Conservation (phyloP, 1,140 invertebrate species). For the Meteorus sp. region DNA sequence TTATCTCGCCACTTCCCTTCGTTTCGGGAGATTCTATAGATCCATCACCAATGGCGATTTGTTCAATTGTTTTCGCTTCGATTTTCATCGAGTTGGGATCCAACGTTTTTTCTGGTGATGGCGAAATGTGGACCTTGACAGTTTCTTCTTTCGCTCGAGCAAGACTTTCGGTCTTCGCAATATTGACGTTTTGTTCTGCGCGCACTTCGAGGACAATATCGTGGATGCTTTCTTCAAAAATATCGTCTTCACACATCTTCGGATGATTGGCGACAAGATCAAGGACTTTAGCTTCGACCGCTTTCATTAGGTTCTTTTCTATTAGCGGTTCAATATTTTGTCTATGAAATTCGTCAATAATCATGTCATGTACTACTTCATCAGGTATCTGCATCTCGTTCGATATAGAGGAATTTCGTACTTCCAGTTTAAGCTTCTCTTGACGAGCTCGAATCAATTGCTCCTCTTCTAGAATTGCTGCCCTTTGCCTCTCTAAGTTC, state of each 20-base stretch:
- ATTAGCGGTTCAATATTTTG: conserved; percentile 7
- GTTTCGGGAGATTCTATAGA: conserved; percentile 31
- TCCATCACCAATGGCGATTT: conserved; percentile 34
- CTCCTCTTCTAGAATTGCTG: conserved; percentile 30
- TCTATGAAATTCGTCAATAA: conserved; percentile 5
- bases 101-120: not conserved
- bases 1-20: conserved; percentile 25
- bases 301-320: conserved; percentile 1
- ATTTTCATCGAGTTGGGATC: conserved; percentile 22
- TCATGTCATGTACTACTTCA: conserved; percentile 18
- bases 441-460: conserved; percentile 30
- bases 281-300: conserved; percentile 9
- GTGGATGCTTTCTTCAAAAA: conserved; percentile 14
- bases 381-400: not conserved
- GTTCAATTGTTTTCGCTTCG: conserved; percentile 34
- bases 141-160: conserved; percentile 13
- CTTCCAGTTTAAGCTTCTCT: conserved; percentile 21
- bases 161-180: conserved; percentile 27
- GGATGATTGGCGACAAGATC: conserved; percentile 11
- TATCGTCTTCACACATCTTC: not conserved
- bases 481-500: conserved; percentile 30
- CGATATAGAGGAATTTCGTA: not conserved
- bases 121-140: conserved; percentile 14
- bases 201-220: conserved; percentile 5
- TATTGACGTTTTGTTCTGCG: conserved; percentile 22